Base-by-base conservation (phyloP, 2,113 vertebrate genomes). In the Galemys pyrenaicus region DNA sequence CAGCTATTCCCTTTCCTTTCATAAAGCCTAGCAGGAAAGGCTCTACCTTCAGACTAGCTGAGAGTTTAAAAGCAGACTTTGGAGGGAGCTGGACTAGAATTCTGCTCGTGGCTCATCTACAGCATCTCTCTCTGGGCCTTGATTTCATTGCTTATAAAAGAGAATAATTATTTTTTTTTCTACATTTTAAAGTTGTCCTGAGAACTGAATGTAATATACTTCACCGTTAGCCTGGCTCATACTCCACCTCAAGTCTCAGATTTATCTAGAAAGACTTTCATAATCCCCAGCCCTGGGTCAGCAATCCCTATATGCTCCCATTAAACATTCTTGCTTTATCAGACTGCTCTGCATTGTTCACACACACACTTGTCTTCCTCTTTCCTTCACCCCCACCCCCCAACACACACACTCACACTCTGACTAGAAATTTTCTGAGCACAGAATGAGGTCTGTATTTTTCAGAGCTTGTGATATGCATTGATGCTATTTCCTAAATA, bases 1-100 rank as follows among this genome's bases (percentile, higher is more conserved):
- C 30, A 89, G 46, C 7, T 64, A 26, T 84, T 93, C 6, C 46
- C 94, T 91, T 78, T 68, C 7, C 46, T 94, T 90, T 86, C 41
- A 54, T 94, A 92, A 81, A 62, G 4, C 20, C 65, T 93, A 51
- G 28, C 3, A 68, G 85, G 84, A 94, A 74, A 77, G 30, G 0
- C 17, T 56, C 49, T 19, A 70, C 37, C 35, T 65, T 87, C 35
- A 65, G 35, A 78, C 37, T 65, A 28, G 46, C 58, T 32, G 17
- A 71, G 7, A 11, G 3, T 60, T 91, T 91, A 64, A 71, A 95
- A 83, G 77, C 28, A 13, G 68, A 9, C 32, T 87, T 51, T 30
- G 15, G 62, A 74, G 10, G 46, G 26, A 94, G 16, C 4, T 20
- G 32, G 71, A 73, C 46, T 75, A 56, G 35, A 56, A 62, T 30